Base-by-base conservation (phyloP, 2,888 invertebrate genomes). In the Xestia rhomboidea region DNA sequence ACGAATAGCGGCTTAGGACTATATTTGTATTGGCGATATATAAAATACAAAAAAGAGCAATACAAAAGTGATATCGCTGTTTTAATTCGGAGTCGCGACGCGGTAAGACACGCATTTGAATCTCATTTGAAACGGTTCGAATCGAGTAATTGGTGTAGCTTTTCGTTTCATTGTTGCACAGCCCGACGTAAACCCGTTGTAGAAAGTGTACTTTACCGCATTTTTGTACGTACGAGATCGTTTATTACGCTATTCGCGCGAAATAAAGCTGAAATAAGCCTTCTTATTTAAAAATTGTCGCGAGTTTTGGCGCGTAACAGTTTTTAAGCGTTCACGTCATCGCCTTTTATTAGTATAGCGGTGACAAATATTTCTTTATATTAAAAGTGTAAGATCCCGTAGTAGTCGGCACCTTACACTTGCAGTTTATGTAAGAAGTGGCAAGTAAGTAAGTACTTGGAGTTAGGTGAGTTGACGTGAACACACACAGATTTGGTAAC, bases 151-250 rank as follows among this genome's bases (percentile, higher is more conserved):
- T 87, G 88, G 85, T 85, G 83, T 87, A 74, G 83, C 86, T 86
- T 87, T 86, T 87, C 83, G 84, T 90, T 90, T 90, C 86, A 88
- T 89, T 86, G 85, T 88, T 85, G 86, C 86, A 81, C 84, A 82
- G 87, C 79, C 88, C 74, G 85, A 85, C 70, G 76, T 82, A 71
- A 87, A 88, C 87, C 78, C 85, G 85, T 71, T 84, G 87, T 92
- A 93, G 93, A 93, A 93, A 93, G 93, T 91, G 89, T 90, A 88
- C 86, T 89, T 88, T 84, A 82, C 77, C 76, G 82, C 72, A 82
- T 89, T 85, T 87, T 80, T 80, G 76, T 82, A 78, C 71, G 76
- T 77, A 84, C 71, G 54, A 68, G 27, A 63, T 21, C 68, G 73
- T 79, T 83, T 84, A 76, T 81, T 85, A 82, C 76, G 74, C 76